A percentile compares a stretch with the other conserved stretches of the same genome.
Conservation (phyloP, 2,113 vertebrate genomes). For the Carassius gibelio region DNA sequence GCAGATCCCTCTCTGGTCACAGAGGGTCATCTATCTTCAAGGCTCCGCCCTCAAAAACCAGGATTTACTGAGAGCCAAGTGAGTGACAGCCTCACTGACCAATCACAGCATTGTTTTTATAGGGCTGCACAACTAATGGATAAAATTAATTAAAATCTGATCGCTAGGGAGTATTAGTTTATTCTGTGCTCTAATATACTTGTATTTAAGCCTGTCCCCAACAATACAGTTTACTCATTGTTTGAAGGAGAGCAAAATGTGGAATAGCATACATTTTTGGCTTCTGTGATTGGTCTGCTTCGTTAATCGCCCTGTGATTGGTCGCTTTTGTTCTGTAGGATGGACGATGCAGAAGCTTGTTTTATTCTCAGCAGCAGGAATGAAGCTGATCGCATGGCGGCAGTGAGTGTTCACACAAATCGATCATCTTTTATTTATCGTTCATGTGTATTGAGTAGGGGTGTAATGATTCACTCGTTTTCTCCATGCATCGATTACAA, state of each 20-base stretch:
- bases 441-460: background rate
- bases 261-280: background rate
- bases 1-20: constrained; percentile 96
- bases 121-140: background rate
- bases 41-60: constrained; percentile 96
- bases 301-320: constrained; percentile 14
- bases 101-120: constrained; percentile 25
- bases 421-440: background rate
- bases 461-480: too few relatives aligned
- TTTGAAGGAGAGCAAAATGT: background rate
- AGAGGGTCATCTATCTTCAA: constrained; percentile 95
- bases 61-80: constrained; percentile 96
- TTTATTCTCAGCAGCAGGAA: constrained; percentile 96
- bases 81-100: constrained; percentile 62
- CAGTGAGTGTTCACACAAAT: constrained; percentile 78
- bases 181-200: background rate
- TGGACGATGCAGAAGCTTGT: constrained; percentile 96
- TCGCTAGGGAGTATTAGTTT: background rate
- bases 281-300: constrained; percentile 8
- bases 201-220: background rate
- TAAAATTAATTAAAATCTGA: background rate
- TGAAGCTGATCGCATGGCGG: constrained; percentile 93
- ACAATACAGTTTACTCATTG: background rate
- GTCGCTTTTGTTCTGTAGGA: constrained; percentile 73
- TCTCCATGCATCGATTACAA: too few relatives aligned